Evolutionary conservation across 30 jellyfish, hydroid and myxozoan species (phyloP).

Genomic region (Morbakka virulenta): DNA sequence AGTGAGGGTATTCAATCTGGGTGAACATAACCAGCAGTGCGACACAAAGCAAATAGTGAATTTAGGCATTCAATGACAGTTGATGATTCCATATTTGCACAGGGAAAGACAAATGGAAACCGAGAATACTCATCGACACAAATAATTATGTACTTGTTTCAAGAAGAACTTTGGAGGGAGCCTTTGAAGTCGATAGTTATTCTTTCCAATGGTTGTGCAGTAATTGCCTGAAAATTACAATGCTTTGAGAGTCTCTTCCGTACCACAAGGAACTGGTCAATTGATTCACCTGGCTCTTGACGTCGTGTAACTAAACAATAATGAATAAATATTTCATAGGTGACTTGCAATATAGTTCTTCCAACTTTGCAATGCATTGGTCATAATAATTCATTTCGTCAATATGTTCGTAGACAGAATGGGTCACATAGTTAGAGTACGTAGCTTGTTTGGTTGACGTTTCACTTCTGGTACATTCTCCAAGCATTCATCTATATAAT

Average conservation of each 20-base stretch:
- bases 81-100: too few species aligned
- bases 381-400: not conserved
- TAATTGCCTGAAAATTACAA: not conserved
- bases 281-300: not conserved
- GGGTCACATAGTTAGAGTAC: not conserved
- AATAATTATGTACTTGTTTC: too few species aligned
- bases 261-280: not conserved
- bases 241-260: not conserved
- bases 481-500: not conserved
- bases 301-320: not conserved
- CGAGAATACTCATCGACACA: too few species aligned
- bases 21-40: too few species aligned
- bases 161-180: too few species aligned
- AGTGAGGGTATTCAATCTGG: too few species aligned
- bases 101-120: too few species aligned
- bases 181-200: too few species aligned
- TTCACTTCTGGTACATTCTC: too few species aligned
- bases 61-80: too few species aligned
- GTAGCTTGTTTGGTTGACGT: not conserved
- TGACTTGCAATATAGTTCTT: not conserved
- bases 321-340: not conserved
- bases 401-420: not conserved
- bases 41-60: too few species aligned
- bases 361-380: not conserved
- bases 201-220: too few species aligned